These are phyloP conservation scores for Drosophila emarginata DNA, from an alignment of 2,888 invertebrate species.

Conservation along the genomic window DNA sequence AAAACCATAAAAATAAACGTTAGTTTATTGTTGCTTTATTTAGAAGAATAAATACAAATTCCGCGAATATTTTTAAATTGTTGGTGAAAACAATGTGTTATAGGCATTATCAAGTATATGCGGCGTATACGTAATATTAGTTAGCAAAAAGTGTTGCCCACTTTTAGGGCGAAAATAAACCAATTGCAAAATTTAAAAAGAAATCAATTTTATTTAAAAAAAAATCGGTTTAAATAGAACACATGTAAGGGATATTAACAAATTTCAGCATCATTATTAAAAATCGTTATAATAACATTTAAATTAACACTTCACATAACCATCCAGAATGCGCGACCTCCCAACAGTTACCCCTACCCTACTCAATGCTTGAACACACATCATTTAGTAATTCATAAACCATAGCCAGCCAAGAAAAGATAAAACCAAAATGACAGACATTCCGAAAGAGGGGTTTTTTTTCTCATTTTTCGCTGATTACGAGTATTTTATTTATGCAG, in stretches of 20 bases:
- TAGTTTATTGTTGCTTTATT: neutral
- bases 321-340: neutral
- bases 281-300: neutral
- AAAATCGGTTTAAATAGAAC: too few species aligned
- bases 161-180: neutral
- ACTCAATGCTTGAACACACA: slow-evolving; percentile 27
- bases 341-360: neutral
- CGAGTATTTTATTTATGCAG: slow-evolving; percentile 58
- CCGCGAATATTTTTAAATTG: too few species aligned
- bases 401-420: slow-evolving; percentile 35
- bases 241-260: too few species aligned
- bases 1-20: neutral
- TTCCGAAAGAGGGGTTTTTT: neutral
- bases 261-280: too few species aligned
- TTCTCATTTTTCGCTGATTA: slow-evolving; percentile 9
- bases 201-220: too few species aligned
- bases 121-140: neutral
- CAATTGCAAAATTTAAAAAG: too few species aligned
- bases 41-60: neutral
- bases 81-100: too few species aligned
- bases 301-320: neutral
- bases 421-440: slow-evolving; percentile 15
- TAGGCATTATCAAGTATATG: neutral
- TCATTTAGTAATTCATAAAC: slow-evolving; percentile 62
- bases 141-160: neutral